Evolutionary conservation across 2,888 invertebrate genomes (phyloP).

Genomic region (Microplitis manilae): DNA sequence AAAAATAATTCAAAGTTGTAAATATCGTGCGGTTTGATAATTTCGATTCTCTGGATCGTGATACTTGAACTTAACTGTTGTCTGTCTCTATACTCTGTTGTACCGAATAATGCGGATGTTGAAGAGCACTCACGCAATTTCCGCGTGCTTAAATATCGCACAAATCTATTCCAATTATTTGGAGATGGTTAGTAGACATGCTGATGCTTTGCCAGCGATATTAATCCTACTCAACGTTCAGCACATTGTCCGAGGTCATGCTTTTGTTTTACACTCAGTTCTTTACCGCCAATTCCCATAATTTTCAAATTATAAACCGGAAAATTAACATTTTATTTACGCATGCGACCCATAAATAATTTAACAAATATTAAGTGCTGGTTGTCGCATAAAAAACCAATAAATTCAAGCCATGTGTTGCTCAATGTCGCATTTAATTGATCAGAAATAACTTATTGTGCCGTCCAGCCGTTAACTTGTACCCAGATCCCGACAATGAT

Average conservation of each 20-base stretch:
- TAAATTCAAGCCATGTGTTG: too few relatives aligned
- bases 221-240: background rate
- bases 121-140: slow-evolving; percentile 19
- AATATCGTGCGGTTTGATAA: background rate
- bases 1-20: too few relatives aligned
- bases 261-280: background rate
- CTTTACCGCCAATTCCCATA: too few relatives aligned
- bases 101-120: background rate
- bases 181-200: slow-evolving; percentile 6
- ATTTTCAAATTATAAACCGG: too few relatives aligned
- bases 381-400: too few relatives aligned
- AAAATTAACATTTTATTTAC: background rate
- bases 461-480: slow-evolving; percentile 7
- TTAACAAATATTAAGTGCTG: too few relatives aligned
- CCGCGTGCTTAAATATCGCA: slow-evolving; percentile 18
- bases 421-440: background rate
- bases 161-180: slow-evolving; percentile 12
- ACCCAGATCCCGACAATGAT: slow-evolving; percentile 34
- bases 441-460: slow-evolving; percentile 8
- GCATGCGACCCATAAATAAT: too few relatives aligned
- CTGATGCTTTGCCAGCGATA: background rate
- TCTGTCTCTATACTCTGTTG: background rate
- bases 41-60: background rate
- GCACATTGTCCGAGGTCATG: background rate
- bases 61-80: background rate